Evolutionary conservation across 2,888 invertebrate species (phyloP).

Genomic region (Drosophila villosipedis): DNA sequence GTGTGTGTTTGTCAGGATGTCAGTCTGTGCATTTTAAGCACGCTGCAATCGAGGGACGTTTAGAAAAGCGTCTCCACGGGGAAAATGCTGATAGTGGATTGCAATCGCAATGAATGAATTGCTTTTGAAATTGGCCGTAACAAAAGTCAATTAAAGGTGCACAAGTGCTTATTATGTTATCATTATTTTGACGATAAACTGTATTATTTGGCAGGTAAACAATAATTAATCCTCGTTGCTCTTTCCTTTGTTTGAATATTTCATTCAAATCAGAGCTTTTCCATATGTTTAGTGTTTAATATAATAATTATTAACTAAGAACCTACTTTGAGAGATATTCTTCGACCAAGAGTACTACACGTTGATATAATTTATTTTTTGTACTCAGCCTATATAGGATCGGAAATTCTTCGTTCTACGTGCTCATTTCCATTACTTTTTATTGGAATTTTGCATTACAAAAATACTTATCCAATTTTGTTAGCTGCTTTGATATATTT

Average conservation of each 20-base stretch:
- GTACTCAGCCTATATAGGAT: background rate
- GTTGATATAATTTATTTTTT: background rate
- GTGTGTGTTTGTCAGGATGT: background rate
- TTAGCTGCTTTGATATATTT: background rate
- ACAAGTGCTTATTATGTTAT: background rate
- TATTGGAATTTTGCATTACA: background rate
- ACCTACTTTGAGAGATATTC: background rate
- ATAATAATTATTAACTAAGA: background rate
- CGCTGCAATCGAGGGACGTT: slow-evolving; percentile 13
- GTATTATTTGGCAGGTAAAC: background rate
- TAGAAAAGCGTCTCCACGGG: background rate
- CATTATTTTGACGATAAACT: background rate
- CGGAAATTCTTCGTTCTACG: background rate
- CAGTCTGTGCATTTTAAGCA: background rate
- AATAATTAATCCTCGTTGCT: background rate
- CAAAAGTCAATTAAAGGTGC: slow-evolving; percentile 3
- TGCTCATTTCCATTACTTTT: background rate
- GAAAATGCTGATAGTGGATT: background rate
- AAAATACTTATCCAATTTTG: background rate
- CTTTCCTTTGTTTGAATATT: background rate
- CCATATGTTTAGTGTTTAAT: too few species aligned
- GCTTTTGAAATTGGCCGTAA: background rate
- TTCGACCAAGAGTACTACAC: background rate
- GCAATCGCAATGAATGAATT: background rate
- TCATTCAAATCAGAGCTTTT: background rate